phyloP scores from a whole-genome alignment of 2,888 invertebrate genomes.

The Rhabditoides inermis region DNA sequence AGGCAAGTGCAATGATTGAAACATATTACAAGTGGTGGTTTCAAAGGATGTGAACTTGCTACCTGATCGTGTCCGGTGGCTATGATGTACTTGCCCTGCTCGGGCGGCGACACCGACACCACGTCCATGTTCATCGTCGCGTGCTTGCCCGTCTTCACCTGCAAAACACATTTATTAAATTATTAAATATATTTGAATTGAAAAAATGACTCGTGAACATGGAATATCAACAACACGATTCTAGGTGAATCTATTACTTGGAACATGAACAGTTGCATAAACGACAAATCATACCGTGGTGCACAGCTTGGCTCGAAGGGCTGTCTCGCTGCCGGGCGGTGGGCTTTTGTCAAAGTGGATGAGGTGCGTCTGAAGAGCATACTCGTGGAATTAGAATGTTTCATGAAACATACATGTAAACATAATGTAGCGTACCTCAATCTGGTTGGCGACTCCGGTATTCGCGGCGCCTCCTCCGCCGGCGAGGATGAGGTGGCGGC shows the following conservation, averaged over 20 bases:
- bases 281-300: not conserved
- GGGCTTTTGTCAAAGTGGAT: no score
- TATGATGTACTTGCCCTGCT: constrained; percentile 34
- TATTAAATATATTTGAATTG: not conserved
- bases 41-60: no score
- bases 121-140: constrained; percentile 52
- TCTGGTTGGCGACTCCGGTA: constrained; percentile 92
- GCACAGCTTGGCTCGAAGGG: not conserved
- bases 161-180: constrained; percentile 1
- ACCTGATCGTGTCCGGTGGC: constrained; percentile 48
- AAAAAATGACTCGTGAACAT: no score
- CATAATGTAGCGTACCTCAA: constrained; percentile 59
- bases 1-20: no score
- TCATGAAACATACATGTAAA: no score
- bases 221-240: no score
- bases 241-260: no score
- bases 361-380: no score
- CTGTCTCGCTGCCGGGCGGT: no score
- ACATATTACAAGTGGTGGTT: no score
- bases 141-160: constrained; percentile 32
- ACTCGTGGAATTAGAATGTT: no score
- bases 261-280: not conserved
- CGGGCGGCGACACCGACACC: constrained; percentile 10
- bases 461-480: constrained; percentile 94
- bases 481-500: constrained; percentile 70